Conservation (phyloP, 92 coral and sea anemone genomes). For the Virgularia gustaviana region DNA sequence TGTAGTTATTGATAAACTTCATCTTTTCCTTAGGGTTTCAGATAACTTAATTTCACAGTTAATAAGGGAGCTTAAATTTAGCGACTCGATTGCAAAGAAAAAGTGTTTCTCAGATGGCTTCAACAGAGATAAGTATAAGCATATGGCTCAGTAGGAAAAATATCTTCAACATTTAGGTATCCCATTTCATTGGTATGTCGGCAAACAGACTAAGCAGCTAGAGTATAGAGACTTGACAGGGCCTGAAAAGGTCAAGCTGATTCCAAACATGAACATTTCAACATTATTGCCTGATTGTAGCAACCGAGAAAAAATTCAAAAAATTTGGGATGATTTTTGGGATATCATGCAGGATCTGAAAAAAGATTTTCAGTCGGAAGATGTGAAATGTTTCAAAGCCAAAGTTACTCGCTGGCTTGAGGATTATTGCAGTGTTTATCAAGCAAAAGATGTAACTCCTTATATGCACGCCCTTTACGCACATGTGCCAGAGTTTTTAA, state of each 20-base stretch:
- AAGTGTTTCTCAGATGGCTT: conserved; percentile 39
- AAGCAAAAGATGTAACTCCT: conserved; percentile 28
- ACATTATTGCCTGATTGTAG: conserved; percentile 9
- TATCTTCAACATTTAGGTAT: conserved; percentile 41
- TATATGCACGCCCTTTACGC: conserved; percentile 46
- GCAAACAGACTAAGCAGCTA: conserved; percentile 47
- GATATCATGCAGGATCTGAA: not conserved
- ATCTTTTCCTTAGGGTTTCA: conserved; percentile 51
- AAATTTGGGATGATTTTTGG: conserved; percentile 26
- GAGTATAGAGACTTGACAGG: conserved; percentile 36
- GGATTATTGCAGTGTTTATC: conserved; percentile 1
- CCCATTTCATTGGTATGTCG: conserved; percentile 48
- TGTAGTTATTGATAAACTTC: conserved; percentile 56
- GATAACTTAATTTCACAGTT: conserved; percentile 47
- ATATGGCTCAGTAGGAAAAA: conserved; percentile 57
- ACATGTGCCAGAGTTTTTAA: conserved; percentile 51
- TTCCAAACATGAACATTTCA: not conserved
- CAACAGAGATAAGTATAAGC: conserved; percentile 31
- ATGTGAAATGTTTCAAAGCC: not conserved
- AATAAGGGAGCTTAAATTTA: conserved; percentile 52
- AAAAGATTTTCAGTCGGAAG: conserved; percentile 2
- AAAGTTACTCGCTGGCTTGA: conserved; percentile 34
- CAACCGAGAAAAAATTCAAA: not conserved
- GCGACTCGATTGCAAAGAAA: conserved; percentile 43
- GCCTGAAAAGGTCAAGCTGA: conserved; percentile 14